Evolutionary conservation across 2,113 vertebrate genomes (phyloP).

Genomic region (Clarias batrachus): DNA sequence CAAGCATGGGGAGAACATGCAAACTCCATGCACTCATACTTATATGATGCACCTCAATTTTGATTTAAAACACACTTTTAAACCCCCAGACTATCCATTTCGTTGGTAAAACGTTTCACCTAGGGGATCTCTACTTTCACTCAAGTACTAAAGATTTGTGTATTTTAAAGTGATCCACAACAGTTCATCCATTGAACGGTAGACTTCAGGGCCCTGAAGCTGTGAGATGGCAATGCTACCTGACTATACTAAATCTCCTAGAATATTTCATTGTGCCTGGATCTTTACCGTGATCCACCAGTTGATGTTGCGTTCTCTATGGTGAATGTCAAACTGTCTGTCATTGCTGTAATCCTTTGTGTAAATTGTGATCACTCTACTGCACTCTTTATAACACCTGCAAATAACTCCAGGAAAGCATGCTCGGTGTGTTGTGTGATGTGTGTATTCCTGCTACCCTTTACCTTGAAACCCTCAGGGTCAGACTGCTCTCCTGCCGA

Average conservation of each 20-base stretch:
- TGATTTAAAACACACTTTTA: too few relatives aligned
- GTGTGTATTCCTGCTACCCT: slow-evolving; percentile 41
- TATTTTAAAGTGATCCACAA: too few relatives aligned
- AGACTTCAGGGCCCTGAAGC: not conserved
- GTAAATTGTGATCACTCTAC: not conserved
- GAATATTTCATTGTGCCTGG: not conserved
- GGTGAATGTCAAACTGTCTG: not conserved
- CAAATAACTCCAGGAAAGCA: not conserved
- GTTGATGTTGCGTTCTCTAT: not conserved
- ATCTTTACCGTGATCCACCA: not conserved
- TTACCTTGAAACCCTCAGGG: slow-evolving; percentile 44
- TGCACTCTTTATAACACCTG: not conserved
- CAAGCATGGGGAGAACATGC: not conserved
- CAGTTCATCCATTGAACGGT: too few relatives aligned
- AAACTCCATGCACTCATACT: too few relatives aligned
- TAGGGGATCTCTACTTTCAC: too few relatives aligned
- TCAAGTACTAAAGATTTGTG: too few relatives aligned
- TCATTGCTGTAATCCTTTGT: not conserved
- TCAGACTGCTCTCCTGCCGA: slow-evolving; percentile 34
- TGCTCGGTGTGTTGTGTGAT: slow-evolving; percentile 19
- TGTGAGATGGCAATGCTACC: not conserved
- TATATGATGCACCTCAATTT: too few relatives aligned
- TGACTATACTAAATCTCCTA: not conserved
- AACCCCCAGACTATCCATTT: too few relatives aligned
- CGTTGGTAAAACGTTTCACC: too few relatives aligned